phyloP scores from a whole-genome alignment of 2,797 vertebrate species.

The Hafferia zeledoni region DNA sequence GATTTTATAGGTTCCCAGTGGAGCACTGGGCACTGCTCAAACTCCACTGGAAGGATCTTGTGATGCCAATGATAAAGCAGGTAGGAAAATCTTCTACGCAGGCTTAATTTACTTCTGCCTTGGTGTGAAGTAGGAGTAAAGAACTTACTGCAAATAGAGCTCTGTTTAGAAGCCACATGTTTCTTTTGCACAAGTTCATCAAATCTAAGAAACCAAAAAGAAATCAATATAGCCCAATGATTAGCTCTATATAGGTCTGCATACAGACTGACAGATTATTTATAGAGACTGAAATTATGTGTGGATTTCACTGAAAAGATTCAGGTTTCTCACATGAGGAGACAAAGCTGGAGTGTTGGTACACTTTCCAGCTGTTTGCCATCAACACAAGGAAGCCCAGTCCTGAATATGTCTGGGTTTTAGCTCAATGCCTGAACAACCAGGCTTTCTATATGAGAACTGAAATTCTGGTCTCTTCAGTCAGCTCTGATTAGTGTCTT shows the following conservation, averaged over 20 bases:
- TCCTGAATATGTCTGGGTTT: neutral
- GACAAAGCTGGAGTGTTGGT: neutral
- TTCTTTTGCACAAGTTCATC: neutral
- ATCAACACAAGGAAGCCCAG: neutral
- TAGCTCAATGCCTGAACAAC: neutral
- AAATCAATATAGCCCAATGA: neutral
- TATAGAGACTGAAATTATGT: neutral
- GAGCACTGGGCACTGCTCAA: neutral
- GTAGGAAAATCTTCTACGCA: neutral
- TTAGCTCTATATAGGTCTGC: neutral
- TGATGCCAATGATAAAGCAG: rapidly evolving
- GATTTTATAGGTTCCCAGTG: neutral
- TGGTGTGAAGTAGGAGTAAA: neutral
- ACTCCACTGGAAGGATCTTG: neutral
- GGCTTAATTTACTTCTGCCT: neutral
- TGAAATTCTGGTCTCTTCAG: neutral
- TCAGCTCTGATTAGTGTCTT: neutral
- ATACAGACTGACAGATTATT: neutral
- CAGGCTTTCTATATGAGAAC: neutral
- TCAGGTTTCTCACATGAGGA: neutral
- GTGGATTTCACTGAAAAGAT: neutral
- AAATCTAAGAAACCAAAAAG: neutral
- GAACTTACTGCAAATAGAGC: neutral
- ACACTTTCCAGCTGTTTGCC: neutral
- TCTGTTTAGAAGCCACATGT: neutral